Evolutionary conservation across 2,113 vertebrate genomes (phyloP).

Genomic region (Chascanopsetta lugubris): DNA sequence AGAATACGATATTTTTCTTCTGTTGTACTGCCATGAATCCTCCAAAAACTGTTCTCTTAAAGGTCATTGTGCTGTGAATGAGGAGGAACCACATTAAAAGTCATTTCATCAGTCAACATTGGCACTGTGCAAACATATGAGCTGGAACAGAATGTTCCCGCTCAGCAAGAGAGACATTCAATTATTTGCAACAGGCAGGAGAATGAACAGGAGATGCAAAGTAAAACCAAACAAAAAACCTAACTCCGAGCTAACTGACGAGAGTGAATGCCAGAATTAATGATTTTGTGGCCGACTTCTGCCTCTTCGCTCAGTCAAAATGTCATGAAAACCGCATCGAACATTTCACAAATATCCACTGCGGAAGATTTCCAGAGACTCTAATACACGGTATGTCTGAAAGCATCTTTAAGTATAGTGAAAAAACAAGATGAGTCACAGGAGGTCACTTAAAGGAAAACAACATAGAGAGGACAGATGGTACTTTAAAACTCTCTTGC

Average conservation of each 20-base stretch:
- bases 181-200: not conserved
- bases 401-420: not conserved
- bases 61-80: not conserved
- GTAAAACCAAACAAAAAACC: no score
- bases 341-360: no score
- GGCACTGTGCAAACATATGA: slow-evolving; percentile 34
- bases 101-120: slow-evolving; percentile 24
- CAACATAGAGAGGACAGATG: not conserved
- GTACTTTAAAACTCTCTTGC: slow-evolving; percentile 41
- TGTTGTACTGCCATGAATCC: no score
- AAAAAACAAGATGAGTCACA: slow-evolving; percentile 21
- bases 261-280: no score
- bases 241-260: no score
- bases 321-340: no score
- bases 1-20: no score
- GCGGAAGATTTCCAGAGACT: no score
- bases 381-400: no score
- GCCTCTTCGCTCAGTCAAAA: no score
- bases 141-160: slow-evolving; percentile 33
- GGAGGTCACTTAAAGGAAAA: slow-evolving; percentile 14
- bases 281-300: no score
- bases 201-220: no score
- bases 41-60: not conserved
- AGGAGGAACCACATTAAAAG: not conserved
- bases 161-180: slow-evolving; percentile 12